These are phyloP conservation scores for Schizopygopsis malacanthus DNA, from an alignment of 2,797 vertebrate species.

Conservation along the genomic window DNA sequence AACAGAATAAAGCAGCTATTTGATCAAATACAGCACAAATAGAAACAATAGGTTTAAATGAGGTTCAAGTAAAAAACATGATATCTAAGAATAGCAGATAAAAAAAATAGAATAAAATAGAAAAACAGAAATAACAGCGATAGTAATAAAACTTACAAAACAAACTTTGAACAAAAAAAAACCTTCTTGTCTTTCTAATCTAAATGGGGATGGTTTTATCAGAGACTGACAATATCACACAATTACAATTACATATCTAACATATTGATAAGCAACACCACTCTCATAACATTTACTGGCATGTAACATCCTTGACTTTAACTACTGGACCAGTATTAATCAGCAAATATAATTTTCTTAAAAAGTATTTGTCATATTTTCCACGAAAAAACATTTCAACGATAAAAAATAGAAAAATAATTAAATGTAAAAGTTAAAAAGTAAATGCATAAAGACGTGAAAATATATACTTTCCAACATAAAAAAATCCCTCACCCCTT, in stretches of 20 bases:
- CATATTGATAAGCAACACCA: background rate
- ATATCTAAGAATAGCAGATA: background rate
- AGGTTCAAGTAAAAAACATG: background rate
- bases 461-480: background rate
- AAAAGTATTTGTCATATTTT: slow-evolving; percentile 1
- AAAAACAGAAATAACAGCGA: slow-evolving; percentile 31
- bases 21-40: slow-evolving; percentile 2
- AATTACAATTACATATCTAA: background rate
- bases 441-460: background rate
- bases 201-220: background rate
- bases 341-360: background rate
- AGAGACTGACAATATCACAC: background rate
- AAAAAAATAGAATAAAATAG: too few species aligned
- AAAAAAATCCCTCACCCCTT: background rate
- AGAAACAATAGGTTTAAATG: slow-evolving; percentile 12
- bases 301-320: background rate
- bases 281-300: slow-evolving; percentile 13
- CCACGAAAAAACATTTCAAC: background rate
- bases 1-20: background rate
- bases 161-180: background rate
- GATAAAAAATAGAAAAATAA: background rate
- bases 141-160: background rate
- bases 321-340: background rate
- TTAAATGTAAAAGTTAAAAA: background rate
- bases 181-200: background rate